Base-by-base conservation (phyloP, 2,888 invertebrate species). In the Andrena bicolor region DNA sequence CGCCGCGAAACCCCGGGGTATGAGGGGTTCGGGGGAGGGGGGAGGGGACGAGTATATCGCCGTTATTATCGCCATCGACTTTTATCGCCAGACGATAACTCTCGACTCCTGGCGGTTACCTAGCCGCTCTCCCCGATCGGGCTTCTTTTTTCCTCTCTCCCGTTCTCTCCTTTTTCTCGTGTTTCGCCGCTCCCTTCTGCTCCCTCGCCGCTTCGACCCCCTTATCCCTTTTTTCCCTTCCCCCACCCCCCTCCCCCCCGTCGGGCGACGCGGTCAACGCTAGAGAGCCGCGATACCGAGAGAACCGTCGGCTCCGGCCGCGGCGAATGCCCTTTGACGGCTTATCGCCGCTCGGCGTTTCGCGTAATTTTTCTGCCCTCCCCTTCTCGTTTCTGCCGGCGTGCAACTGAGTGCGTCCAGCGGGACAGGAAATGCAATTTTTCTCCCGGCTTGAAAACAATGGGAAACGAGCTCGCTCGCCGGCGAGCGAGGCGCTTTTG, bases 51-150 rank as follows among this genome's bases (percentile, higher is more conserved):
- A 80, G 86, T 88, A 90, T 89, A 89, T 90, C 88, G 89, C 88
- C 88, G 86, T 91, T 91, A 91, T 92, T 91, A 91, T 92, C 90
- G 88, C 89, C 91, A 92, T 90, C 88, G 89, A 90, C 90, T 91
- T 92, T 92, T 92, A 92, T 92, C 91, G 89, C 89, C 86, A 86
- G 88, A 89, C 91, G 91, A 92, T 92, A 92, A 90, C 88, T 86
- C 86, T 80, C 87, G 83, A 86, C 84, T 88, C 80, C 81, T 88
- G 86, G 76, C 81, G 86, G 85, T 85, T 88, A 86, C 82, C 85
- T 86, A 85, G 86, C 82, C 72, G 82, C 56, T 20, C 53, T 23
- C 84, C 83, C 79, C 41, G 79, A 75, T 80, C 63, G 80, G 86
- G 84, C 82, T 83, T 84, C 80, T 85, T 84, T 81, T 74, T 56